Percentiles rank a stretch among this genome's conserved stretches.
These are phyloP conservation scores for Schlechtendalia chinensis DNA, from an alignment of 1,140 invertebrate species.

Conservation along the genomic window DNA sequence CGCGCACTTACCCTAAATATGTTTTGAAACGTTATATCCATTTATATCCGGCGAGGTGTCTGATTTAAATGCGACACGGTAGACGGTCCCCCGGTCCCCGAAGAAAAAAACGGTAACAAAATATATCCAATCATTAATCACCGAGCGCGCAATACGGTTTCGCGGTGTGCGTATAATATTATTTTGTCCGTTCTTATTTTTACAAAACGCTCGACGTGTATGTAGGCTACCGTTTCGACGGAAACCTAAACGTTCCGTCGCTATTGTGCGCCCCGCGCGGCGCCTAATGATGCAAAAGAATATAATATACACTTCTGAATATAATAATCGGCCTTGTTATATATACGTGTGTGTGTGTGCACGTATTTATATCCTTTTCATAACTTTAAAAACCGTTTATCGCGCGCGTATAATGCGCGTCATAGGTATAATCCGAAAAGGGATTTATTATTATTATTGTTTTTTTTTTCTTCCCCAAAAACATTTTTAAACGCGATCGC, in stretches of 20 bases:
- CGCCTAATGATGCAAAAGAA: constrained; percentile 48
- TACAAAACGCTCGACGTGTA: neutral
- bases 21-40: constrained; percentile 49
- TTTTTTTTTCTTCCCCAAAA: too few relatives aligned
- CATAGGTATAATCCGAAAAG: constrained; percentile 9
- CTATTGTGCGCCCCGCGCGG: constrained; percentile 32
- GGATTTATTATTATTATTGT: too few relatives aligned
- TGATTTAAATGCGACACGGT: constrained; percentile 45
- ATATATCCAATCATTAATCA: constrained; percentile 49
- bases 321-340: constrained; percentile 45
- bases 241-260: constrained; percentile 34
- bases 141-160: constrained; percentile 29
- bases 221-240: constrained; percentile 46
- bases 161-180: constrained; percentile 28
- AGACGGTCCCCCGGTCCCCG: constrained; percentile 3
- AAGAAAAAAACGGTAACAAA: constrained; percentile 15
- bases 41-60: constrained; percentile 37
- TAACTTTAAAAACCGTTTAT: constrained; percentile 44
- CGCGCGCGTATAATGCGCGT: neutral
- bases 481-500: neutral
- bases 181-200: constrained; percentile 13
- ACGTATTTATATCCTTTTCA: constrained; percentile 43
- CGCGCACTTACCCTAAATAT: constrained; percentile 42
- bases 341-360: constrained; percentile 11
- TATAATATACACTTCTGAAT: constrained; percentile 40